Evolutionary conservation across 2,113 vertebrate genomes (phyloP).

Genomic region (Brienomyrus longianalis): DNA sequence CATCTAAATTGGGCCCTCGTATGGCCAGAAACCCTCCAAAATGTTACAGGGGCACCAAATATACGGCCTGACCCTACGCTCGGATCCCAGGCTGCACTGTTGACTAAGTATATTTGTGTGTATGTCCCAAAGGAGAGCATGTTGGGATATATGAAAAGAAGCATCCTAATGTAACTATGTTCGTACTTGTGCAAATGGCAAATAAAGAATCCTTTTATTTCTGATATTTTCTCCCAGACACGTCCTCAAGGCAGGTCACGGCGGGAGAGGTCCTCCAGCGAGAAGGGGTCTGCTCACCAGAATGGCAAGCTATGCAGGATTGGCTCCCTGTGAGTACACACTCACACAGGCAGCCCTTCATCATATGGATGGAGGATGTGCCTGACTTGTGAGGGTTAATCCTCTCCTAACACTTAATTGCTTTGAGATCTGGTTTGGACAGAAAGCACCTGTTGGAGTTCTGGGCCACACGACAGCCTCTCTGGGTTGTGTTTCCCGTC

Average conservation of each 20-base stretch:
- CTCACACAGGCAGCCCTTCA: not conserved
- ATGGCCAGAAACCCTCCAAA: not conserved
- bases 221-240: conserved; percentile 46
- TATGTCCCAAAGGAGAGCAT: not conserved
- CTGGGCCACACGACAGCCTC: not conserved
- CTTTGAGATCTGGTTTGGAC: not conserved
- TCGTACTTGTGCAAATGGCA: not conserved
- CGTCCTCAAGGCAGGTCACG: conserved; percentile 65
- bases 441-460: not conserved
- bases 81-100: not conserved
- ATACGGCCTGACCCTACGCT: not conserved
- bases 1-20: not conserved
- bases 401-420: not conserved
- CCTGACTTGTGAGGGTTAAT: not conserved
- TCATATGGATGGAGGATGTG: not conserved
- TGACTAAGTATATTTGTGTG: not conserved
- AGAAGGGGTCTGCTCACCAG: conserved; percentile 66
- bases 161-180: not conserved
- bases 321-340: conserved; percentile 68
- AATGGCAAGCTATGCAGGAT: conserved; percentile 72
- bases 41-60: not conserved
- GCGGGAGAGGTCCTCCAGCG: conserved; percentile 77
- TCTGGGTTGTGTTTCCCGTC: not conserved
- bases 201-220: not conserved
- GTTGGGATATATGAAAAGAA: not conserved